phyloP scores from a whole-genome alignment of 1,140 invertebrate genomes.

The Zelostemma sp. region DNA sequence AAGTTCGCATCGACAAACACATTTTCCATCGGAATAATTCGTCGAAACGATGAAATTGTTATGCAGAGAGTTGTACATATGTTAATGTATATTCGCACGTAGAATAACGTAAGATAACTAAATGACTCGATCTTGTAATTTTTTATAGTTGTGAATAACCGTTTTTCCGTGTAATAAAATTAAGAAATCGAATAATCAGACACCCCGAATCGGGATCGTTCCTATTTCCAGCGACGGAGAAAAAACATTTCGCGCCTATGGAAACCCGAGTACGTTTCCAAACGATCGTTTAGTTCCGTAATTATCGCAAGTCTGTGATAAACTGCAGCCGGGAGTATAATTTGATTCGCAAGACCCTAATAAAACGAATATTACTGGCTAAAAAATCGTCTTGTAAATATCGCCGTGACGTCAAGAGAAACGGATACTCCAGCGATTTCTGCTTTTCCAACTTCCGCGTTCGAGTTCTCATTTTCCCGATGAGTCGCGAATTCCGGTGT shows the following conservation, averaged over 20 bases:
- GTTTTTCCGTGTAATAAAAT: no score
- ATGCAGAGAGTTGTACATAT: no score
- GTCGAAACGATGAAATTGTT: no score
- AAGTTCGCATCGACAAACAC: no score
- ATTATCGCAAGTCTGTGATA: conserved; percentile 46
- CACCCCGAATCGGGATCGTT: conserved; percentile 28
- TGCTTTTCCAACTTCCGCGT: background rate
- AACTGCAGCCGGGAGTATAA: conserved; percentile 26
- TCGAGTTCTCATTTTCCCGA: background rate
- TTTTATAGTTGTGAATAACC: no score
- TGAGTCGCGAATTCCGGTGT: conserved; percentile 10
- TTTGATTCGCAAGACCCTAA: conserved; percentile 9
- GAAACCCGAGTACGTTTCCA: conserved; percentile 15
- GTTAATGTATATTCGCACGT: no score
- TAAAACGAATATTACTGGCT: background rate
- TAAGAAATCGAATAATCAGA: no score
- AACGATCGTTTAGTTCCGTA: conserved; percentile 35
- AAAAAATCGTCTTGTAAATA: conserved; percentile 11
- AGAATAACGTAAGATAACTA: no score
- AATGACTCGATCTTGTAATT: no score
- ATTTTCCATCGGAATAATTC: no score
- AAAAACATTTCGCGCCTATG: background rate
- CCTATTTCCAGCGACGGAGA: conserved; percentile 39
- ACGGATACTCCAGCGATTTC: background rate
- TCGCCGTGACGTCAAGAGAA: conserved; percentile 1